These are phyloP conservation scores for Gastrophysa polygoni DNA, from an alignment of 2,888 invertebrate genomes.

Conservation along the genomic window DNA sequence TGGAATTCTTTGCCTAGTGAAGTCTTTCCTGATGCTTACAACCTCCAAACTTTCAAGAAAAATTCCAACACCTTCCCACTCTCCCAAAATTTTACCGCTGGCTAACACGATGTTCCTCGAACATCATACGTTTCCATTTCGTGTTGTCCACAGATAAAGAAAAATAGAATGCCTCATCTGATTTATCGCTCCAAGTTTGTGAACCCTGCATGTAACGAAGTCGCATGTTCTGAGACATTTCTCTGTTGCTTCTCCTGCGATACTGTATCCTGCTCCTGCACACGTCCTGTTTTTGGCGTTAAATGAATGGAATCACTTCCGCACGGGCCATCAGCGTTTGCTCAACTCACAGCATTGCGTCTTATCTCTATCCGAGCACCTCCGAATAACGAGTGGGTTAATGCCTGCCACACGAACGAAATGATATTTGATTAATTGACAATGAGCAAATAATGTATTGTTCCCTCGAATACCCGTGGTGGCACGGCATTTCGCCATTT, in stretches of 20 bases:
- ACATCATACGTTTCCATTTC: too few species aligned
- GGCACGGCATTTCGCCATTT: slow-evolving; percentile 7
- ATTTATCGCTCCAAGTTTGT: too few species aligned
- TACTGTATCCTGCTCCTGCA: not conserved
- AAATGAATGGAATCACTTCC: slow-evolving; percentile 14
- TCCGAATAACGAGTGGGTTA: slow-evolving; percentile 20
- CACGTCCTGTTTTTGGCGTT: slow-evolving; percentile 5
- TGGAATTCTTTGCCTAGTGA: too few species aligned
- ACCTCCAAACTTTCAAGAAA: too few species aligned
- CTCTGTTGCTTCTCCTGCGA: not conserved
- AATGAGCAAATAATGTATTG: slow-evolving; percentile 13
- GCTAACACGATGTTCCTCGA: too few species aligned
- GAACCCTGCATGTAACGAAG: too few species aligned
- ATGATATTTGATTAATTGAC: slow-evolving; percentile 26
- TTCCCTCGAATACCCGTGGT: not conserved
- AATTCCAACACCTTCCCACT: too few species aligned
- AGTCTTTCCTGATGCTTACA: too few species aligned
- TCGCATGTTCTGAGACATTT: too few species aligned
- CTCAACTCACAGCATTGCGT: not conserved
- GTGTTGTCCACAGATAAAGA: too few species aligned
- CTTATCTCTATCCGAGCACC: slow-evolving; percentile 14
- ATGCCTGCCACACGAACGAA: slow-evolving; percentile 18
- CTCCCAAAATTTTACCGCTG: too few species aligned
- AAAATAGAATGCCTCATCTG: too few species aligned
- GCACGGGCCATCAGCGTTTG: slow-evolving; percentile 12